Percentiles rank a stretch among this genome's conserved stretches.
Conservation (phyloP, 2,888 invertebrate species). For the Epirrhoe tristata region DNA sequence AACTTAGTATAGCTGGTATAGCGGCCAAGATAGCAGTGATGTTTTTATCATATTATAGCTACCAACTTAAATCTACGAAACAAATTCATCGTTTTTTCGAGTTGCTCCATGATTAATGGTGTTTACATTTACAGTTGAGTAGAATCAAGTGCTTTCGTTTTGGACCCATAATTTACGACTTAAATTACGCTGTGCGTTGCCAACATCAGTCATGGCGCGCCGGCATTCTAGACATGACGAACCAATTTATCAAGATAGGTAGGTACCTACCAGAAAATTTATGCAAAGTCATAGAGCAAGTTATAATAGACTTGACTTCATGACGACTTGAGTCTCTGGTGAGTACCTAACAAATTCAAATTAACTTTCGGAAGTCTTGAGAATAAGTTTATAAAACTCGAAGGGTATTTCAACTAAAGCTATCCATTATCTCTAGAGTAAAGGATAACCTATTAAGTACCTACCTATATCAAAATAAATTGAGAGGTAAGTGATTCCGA, state of each 20-base stretch:
- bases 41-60: neutral
- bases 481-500: too few species aligned
- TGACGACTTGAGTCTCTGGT: neutral
- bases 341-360: neutral
- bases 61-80: slow-evolving; percentile 1
- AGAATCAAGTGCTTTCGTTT: slow-evolving; percentile 42
- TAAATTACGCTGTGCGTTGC: slow-evolving; percentile 45
- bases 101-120: slow-evolving; percentile 45
- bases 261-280: slow-evolving; percentile 1
- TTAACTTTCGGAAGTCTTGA: neutral
- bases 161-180: slow-evolving; percentile 51
- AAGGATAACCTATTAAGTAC: too few species aligned
- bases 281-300: neutral
- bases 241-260: slow-evolving; percentile 28
- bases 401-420: neutral
- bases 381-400: neutral
- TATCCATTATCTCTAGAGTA: too few species aligned
- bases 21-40: neutral
- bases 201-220: slow-evolving; percentile 43
- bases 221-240: slow-evolving; percentile 42
- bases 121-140: slow-evolving; percentile 45
- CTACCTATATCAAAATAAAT: too few species aligned
- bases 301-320: slow-evolving; percentile 27
- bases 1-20: too few species aligned
- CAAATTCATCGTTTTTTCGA: slow-evolving; percentile 29